phyloP scores from a whole-genome alignment of 2,797 vertebrate genomes.

The Argyrosomus regius region DNA sequence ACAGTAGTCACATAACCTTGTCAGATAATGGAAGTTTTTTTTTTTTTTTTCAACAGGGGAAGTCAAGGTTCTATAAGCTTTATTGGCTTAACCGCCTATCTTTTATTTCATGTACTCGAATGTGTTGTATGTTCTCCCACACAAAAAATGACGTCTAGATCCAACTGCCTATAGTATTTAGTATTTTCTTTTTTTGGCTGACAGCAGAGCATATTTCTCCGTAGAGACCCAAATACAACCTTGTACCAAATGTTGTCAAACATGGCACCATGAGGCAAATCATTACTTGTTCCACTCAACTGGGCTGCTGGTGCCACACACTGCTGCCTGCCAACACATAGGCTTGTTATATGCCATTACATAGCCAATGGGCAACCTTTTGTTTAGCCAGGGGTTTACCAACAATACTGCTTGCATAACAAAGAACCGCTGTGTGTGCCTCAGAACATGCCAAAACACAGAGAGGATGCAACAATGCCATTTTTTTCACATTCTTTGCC shows the following conservation, averaged over 20 bases:
- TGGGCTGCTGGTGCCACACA: slow-evolving; percentile 35
- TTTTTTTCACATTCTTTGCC: slow-evolving; percentile 10
- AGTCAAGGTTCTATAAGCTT: not conserved
- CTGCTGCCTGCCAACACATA: slow-evolving; percentile 47
- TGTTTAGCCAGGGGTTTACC: slow-evolving; percentile 39
- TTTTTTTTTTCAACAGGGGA: not conserved
- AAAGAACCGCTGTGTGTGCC: slow-evolving; percentile 14
- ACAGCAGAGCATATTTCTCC: not conserved
- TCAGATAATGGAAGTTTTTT: not conserved
- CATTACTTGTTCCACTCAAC: slow-evolving; percentile 20
- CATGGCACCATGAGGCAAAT: slow-evolving; percentile 27
- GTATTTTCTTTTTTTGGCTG: not conserved
- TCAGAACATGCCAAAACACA: slow-evolving; percentile 35
- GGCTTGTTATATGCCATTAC: slow-evolving; percentile 38
- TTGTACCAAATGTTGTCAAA: not conserved
- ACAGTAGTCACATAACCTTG: not conserved
- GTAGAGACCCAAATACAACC: not conserved
- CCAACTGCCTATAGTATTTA: slow-evolving; percentile 3
- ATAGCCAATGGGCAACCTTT: slow-evolving; percentile 38
- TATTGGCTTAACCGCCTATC: not conserved
- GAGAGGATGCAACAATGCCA: not conserved
- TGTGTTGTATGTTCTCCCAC: not conserved
- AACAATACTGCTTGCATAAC: slow-evolving; percentile 24
- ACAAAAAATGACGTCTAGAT: not conserved
- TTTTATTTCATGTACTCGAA: not conserved